A percentile compares a stretch with the other conserved stretches of the same genome.
phyloP scores from a whole-genome alignment of 2,113 vertebrate species.

The Willisornis vidua region DNA sequence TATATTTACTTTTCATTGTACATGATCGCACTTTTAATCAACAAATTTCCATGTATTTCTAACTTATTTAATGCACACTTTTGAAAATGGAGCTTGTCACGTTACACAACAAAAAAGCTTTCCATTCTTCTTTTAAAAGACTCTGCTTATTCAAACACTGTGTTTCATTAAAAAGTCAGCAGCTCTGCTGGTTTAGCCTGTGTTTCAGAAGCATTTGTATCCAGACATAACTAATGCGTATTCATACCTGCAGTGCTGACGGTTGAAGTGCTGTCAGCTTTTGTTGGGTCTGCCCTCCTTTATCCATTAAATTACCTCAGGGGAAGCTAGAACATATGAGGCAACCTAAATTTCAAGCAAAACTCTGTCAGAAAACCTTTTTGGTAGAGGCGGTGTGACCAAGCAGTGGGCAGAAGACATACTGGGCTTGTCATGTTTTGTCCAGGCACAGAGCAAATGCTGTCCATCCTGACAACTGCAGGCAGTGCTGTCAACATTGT shows the following conservation, averaged over 20 bases:
- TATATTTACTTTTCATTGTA: neutral
- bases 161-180: neutral
- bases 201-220: neutral
- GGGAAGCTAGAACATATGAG: neutral
- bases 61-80: neutral
- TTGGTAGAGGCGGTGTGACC: neutral
- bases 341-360: neutral
- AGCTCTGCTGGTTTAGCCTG: neutral
- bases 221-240: neutral
- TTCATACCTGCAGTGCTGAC: neutral
- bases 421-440: neutral
- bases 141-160: neutral
- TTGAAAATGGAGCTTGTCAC: neutral
- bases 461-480: neutral
- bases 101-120: neutral
- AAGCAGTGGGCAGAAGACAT: neutral
- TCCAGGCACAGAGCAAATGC: neutral
- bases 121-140: neutral
- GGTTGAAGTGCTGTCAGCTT: neutral
- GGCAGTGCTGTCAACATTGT: neutral
- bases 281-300: conserved; percentile 14
- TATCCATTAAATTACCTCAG: conserved; percentile 3
- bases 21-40: neutral
- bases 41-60: neutral
- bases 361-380: neutral